Base-by-base conservation (phyloP, 2,113 vertebrate species). In the Labeo rohita region DNA sequence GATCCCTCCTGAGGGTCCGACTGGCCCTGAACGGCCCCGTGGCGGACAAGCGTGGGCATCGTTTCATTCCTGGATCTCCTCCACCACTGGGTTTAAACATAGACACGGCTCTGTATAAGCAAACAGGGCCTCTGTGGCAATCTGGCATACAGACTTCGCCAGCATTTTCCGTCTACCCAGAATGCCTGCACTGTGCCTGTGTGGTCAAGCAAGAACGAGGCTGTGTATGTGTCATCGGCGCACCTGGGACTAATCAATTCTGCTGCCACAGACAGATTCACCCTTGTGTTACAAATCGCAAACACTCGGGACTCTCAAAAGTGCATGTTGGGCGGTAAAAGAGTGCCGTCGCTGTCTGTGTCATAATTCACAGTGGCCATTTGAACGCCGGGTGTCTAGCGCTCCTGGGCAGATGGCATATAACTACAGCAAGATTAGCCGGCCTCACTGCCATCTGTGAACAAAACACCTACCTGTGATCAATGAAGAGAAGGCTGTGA, bases 61-160 rank as follows among this genome's bases (percentile, higher is more conserved):
- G 1, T 54, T 80, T 34, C 15, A 49, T 52, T 23, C 61, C 56
- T 82, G 85, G 56, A 86, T 47, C 21, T 34, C 8, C 34, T 86
- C 70, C 79, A 86, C n/a, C 15, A 39, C 66, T 74, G 39, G 68
- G 47, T 68, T 66, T 76, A 70, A 70, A 68, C 76, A 70, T 34
- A 78, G 52, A 21, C 70, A 76, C 45, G 45, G 73, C 70, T 79
- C 23, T 65, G 47, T 77, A 11, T 76, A 34, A 72, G 85, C 76
- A 79, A 36, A 56, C 10, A 81, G 78, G 13, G 79, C n/a, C 45
- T 83, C 70, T 77, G 47, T 45, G 80, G 70, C 23, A 54, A 70
- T 79, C 76, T 80, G 76, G 76, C 84, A 85, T 28, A 45, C 50
- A 45, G 36, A 85, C 63, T 70, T 80, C 43, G 10, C 72, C 43